Conservation (phyloP, 2,113 vertebrate genomes). For the Pionites leucogaster region DNA sequence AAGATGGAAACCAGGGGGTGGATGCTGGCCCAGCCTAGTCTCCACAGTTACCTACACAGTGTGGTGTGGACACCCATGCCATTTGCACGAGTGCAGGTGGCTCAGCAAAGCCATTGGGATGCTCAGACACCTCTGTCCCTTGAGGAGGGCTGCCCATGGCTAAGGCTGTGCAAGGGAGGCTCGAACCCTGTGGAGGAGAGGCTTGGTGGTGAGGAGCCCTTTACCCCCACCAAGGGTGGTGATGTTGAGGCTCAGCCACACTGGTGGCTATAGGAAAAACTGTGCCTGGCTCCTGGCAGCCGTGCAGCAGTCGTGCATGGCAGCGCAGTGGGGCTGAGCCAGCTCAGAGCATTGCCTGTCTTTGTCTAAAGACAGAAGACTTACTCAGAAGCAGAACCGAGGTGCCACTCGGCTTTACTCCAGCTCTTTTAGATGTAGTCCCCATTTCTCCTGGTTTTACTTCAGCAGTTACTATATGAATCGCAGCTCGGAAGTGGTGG, state of each 20-base stretch:
- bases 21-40: background rate
- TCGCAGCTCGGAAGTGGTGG: background rate
- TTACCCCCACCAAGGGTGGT: fast-evolving
- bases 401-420: background rate
- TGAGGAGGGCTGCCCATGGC: background rate
- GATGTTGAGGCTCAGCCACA: background rate
- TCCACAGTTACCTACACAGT: background rate
- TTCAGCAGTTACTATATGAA: conserved; percentile 25
- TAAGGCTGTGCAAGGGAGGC: background rate
- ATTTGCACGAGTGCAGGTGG: fast-evolving
- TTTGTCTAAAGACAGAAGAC: conserved; percentile 13
- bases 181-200: background rate
- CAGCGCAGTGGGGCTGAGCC: background rate
- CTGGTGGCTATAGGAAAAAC: background rate
- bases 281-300: background rate
- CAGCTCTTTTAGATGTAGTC: background rate
- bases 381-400: conserved; percentile 32
- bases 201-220: background rate
- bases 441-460: conserved; percentile 22
- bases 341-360: background rate
- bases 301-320: background rate
- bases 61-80: background rate
- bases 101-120: background rate
- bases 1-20: background rate
- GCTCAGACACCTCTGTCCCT: background rate